Conservation (phyloP, 2,888 invertebrate species). For the Drosophila birchii region DNA sequence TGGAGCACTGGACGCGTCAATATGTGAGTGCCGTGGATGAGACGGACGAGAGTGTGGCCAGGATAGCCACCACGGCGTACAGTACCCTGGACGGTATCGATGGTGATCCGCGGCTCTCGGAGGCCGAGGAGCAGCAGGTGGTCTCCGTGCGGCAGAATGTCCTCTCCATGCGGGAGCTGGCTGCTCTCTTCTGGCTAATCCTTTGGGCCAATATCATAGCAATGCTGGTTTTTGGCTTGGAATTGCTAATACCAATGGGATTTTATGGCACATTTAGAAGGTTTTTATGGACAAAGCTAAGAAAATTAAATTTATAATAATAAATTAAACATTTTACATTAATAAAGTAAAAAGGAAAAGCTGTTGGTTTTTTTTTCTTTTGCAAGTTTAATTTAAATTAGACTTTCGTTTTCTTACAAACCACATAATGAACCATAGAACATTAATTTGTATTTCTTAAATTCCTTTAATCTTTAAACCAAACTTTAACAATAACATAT, state of each 20-base stretch:
- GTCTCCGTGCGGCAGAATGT: conserved; percentile 34
- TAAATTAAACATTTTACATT: background rate
- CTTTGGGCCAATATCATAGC: conserved; percentile 64
- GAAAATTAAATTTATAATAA: background rate
- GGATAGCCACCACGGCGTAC: conserved; percentile 43
- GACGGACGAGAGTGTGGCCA: conserved; percentile 54
- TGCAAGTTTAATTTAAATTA: too few species aligned
- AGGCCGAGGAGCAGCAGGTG: conserved; percentile 29
- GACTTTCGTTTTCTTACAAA: too few species aligned
- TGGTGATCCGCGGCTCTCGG: conserved; percentile 16
- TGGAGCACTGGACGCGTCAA: conserved; percentile 60
- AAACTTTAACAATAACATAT: background rate
- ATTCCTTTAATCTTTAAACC: too few species aligned
- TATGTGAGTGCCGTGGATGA: conserved; percentile 68
- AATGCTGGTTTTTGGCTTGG: conserved; percentile 52
- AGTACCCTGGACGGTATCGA: conserved; percentile 48
- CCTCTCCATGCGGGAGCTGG: conserved; percentile 66
- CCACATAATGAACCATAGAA: too few species aligned
- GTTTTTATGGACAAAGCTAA: background rate
- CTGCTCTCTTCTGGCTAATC: conserved; percentile 69
- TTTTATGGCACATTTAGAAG: background rate
- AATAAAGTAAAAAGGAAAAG: too few species aligned
- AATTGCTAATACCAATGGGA: conserved; percentile 33
- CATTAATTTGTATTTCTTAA: background rate
- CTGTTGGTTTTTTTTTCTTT: too few species aligned